Evolutionary conservation across 2,888 invertebrate species (phyloP).

Genomic region (Drosophila ustulata): DNA sequence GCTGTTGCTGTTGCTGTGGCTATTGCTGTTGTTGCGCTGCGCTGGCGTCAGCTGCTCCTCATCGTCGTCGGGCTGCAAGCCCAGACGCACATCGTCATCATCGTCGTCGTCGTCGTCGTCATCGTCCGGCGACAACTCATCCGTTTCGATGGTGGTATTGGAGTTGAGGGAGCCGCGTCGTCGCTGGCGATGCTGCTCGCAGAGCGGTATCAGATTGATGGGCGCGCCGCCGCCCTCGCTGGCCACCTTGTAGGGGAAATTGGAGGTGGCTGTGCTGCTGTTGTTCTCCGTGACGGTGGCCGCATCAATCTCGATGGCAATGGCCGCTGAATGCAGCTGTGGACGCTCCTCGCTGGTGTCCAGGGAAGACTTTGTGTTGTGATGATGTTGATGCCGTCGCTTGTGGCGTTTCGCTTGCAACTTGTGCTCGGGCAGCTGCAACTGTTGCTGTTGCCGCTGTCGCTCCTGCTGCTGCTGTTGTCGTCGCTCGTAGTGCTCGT

Average conservation of each 20-base stretch:
- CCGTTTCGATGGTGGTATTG: conserved; percentile 79
- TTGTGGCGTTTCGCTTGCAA: conserved; percentile 43
- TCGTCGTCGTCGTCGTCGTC: conserved; percentile 49
- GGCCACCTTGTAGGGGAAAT: conserved; percentile 79
- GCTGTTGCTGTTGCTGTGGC: conserved; percentile 51
- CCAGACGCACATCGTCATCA: conserved; percentile 68
- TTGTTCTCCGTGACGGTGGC: conserved; percentile 82
- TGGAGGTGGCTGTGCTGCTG: conserved; percentile 81
- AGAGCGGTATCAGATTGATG: conserved; percentile 74
- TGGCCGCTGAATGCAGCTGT: conserved; percentile 64
- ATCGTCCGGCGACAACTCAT: conserved; percentile 74
- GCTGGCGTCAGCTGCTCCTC: conserved; percentile 61
- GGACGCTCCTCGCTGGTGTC: conserved; percentile 77
- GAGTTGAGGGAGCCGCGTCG: conserved; percentile 73
- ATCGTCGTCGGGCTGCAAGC: conserved; percentile 61
- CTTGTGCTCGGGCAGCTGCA: conserved; percentile 29
- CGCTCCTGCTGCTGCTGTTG: conserved; percentile 26
- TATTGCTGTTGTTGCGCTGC: conserved; percentile 45
- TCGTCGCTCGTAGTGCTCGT: conserved; percentile 42
- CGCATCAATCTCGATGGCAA: conserved; percentile 83
- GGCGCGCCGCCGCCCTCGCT: conserved; percentile 68
- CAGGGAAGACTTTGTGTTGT: conserved; percentile 79
- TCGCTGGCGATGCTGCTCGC: conserved; percentile 62
- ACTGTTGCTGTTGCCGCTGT: conserved; percentile 24
- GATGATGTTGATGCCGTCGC: conserved; percentile 15